phyloP scores from a whole-genome alignment of 2,888 invertebrate species.

The Lagria hirta region DNA sequence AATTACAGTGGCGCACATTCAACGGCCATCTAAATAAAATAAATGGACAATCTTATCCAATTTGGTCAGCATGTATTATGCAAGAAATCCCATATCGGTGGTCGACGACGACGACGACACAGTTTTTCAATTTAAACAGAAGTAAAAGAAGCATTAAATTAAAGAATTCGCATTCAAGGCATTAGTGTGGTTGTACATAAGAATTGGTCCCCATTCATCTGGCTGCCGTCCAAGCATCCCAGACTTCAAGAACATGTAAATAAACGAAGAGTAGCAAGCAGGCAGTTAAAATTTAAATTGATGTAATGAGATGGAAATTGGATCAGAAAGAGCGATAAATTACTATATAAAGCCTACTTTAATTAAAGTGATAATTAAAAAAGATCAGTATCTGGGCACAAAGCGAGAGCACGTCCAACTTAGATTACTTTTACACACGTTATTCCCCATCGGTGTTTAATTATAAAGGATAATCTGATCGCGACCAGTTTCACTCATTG shows the following conservation, averaged over 20 bases:
- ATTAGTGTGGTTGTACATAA: conserved; percentile 22
- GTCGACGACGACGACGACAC: conserved; percentile 12
- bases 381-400: conserved; percentile 41
- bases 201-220: conserved; percentile 29
- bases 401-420: conserved; percentile 28
- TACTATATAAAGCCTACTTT: conserved; percentile 52
- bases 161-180: conserved; percentile 22
- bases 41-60: too few relatives aligned
- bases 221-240: conserved; percentile 33
- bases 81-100: conserved; percentile 12
- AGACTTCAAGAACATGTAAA: conserved; percentile 33
- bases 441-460: conserved; percentile 37
- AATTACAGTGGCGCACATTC: too few relatives aligned
- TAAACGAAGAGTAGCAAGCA: conserved; percentile 35
- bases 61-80: conserved; percentile 4
- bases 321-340: conserved; percentile 50
- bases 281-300: conserved; percentile 50
- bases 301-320: conserved; percentile 54
- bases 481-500: too few relatives aligned
- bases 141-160: conserved; percentile 22
- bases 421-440: conserved; percentile 34
- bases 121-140: conserved; percentile 22
- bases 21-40: too few relatives aligned
- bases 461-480: conserved; percentile 40
- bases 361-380: conserved; percentile 54